Evolutionary conservation across 2,888 invertebrate species (phyloP).

Genomic region (Leucophora obtusa): DNA sequence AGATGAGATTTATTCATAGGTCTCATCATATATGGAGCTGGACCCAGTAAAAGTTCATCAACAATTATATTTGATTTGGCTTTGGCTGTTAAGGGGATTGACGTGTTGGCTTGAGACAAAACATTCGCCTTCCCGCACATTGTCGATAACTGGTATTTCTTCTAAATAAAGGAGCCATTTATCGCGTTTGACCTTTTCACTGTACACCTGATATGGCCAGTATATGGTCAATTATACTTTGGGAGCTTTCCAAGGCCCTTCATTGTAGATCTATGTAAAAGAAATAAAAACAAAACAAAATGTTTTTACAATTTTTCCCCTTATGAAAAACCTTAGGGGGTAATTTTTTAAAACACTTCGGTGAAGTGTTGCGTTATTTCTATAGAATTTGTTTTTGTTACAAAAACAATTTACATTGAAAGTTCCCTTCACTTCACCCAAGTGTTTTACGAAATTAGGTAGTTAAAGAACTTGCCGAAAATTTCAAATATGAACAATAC

Average conservation of each 20-base stretch:
- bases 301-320: too few species aligned
- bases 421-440: too few species aligned
- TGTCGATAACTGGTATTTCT: constrained; percentile 86
- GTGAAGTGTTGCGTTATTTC: too few species aligned
- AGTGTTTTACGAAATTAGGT: too few species aligned
- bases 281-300: not conserved
- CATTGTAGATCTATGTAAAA: constrained; percentile 83
- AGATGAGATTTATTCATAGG: constrained; percentile 68
- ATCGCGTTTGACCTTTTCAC: constrained; percentile 83
- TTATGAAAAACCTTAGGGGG: too few species aligned
- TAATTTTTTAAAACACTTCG: too few species aligned
- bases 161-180: constrained; percentile 95
- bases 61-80: constrained; percentile 57
- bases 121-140: constrained; percentile 84
- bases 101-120: constrained; percentile 81
- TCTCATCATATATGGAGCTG: constrained; percentile 70
- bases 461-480: too few species aligned
- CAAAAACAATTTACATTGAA: too few species aligned
- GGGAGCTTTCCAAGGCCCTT: constrained; percentile 90
- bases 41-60: constrained; percentile 66
- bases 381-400: too few species aligned
- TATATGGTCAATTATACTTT: constrained; percentile 87
- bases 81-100: constrained; percentile 82
- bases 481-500: too few species aligned
- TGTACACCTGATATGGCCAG: constrained; percentile 93